Conservation (phyloP, 2,797 vertebrate species). For the Esox masquinongy region DNA sequence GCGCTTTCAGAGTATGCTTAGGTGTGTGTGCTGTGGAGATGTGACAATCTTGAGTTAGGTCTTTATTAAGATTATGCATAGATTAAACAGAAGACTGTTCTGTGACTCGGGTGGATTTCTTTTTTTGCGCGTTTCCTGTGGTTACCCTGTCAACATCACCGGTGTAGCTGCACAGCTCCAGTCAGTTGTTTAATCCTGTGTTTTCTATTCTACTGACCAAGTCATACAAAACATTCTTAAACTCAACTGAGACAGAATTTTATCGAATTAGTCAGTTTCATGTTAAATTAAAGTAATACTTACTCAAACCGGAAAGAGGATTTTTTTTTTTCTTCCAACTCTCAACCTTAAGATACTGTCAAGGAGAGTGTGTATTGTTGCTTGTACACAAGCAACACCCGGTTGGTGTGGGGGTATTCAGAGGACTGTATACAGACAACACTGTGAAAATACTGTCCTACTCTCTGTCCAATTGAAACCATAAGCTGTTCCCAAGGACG, state of each 20-base stretch:
- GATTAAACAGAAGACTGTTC: conserved; percentile 81
- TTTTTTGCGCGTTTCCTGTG: conserved; percentile 32
- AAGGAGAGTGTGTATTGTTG: conserved; percentile 32
- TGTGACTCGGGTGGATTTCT: conserved; percentile 54
- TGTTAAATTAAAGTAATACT: background rate
- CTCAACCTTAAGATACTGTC: conserved; percentile 21
- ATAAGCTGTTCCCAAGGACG: conserved; percentile 69
- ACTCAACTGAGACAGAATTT: background rate
- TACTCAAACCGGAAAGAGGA: background rate
- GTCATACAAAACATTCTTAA: background rate
- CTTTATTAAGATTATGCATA: conserved; percentile 80
- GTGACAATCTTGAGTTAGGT: conserved; percentile 86
- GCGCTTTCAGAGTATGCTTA: conserved; percentile 69
- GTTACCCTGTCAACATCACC: conserved; percentile 17
- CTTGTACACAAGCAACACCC: conserved; percentile 42
- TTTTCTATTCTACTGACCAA: background rate
- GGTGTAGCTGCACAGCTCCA: background rate
- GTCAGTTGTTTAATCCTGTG: background rate
- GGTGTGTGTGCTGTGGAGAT: conserved; percentile 80
- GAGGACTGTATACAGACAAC: conserved; percentile 74
- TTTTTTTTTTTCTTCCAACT: background rate
- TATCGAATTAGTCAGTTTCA: background rate
- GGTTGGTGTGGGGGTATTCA: conserved; percentile 32
- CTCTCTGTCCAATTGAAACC: conserved; percentile 56
- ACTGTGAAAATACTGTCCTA: conserved; percentile 66